Conservation (phyloP, 2,888 invertebrate genomes). For the Drosophila anceps region DNA sequence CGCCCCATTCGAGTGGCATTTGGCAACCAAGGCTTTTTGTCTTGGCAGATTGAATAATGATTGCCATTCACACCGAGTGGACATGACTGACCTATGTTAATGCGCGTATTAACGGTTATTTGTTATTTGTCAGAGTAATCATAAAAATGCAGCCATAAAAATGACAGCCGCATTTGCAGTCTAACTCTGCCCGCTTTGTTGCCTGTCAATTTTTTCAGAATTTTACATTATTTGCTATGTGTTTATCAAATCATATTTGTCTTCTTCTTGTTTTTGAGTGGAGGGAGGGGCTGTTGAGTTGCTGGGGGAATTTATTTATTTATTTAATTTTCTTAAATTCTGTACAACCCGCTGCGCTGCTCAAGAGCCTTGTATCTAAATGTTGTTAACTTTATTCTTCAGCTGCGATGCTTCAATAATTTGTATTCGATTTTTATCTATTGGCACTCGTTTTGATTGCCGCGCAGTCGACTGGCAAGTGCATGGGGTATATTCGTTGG, state of each 20-base stretch:
- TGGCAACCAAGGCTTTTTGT: constrained; percentile 62
- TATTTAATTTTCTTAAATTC: not conserved
- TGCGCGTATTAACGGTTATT: constrained; percentile 70
- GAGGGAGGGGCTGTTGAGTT: not conserved
- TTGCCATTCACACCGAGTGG: constrained; percentile 55
- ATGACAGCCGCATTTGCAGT: constrained; percentile 56
- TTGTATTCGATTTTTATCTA: constrained; percentile 49
- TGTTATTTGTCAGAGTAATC: constrained; percentile 71
- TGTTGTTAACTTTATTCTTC: constrained; percentile 51
- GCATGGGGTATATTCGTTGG: constrained; percentile 10
- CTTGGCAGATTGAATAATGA: constrained; percentile 68
- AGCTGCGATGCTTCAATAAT: constrained; percentile 41
- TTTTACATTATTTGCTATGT: constrained; percentile 61
- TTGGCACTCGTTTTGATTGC: constrained; percentile 38
- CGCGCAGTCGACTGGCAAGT: not conserved
- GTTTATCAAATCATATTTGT: constrained; percentile 56
- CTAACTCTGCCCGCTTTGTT: constrained; percentile 45
- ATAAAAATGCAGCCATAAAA: constrained; percentile 53
- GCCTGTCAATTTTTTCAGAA: constrained; percentile 61
- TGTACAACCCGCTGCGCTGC: constrained; percentile 28
- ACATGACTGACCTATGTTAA: constrained; percentile 73
- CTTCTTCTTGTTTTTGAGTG: not conserved
- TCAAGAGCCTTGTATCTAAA: constrained; percentile 52
- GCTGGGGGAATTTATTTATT: constrained; percentile 5
- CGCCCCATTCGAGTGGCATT: constrained; percentile 66